Base-by-base conservation (phyloP, 2,888 invertebrate genomes). In the Caenorhabditis uteleia region DNA sequence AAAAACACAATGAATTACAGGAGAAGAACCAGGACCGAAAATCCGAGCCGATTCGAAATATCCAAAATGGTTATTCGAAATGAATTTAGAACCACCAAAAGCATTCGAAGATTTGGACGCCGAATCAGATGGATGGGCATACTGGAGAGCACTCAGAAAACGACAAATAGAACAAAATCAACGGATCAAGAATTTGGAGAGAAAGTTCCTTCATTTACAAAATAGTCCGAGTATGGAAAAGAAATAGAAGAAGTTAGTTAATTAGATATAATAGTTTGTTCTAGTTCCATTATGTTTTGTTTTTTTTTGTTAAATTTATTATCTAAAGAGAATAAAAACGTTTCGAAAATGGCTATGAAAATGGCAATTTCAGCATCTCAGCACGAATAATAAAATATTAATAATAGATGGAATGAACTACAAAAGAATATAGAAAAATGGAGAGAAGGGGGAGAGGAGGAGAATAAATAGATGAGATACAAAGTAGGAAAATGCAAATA, bases 31-130 rank as follows among this genome's bases (percentile, higher is more conserved):
- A 1, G 85, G 86, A 42, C 85, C 85, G 3, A 77, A 81, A 47
- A 75, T 86, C 26, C 82, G 83, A 43, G 78, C 84, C 6, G 84
- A 86, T 65, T 77, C 78, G 18, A 85, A 85, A 58, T 86, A 86
- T 64, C 86, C 86, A 1, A 82, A 83, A 8, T 86, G 86, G 86
- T 55, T 82, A 23, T 82, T 80, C 61, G 58, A 80, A 47, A 39
- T 82, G 64, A 68, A 79, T 49, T 38, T 80, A 20, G 49, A 58
- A 16, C 44, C 68, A 26, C 73, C 77, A 6, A 48, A 56, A 36
- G 34, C 43, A 7, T 60, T 82, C 25, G 82, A 82, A 54, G 81
- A 81, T 21, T 36, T 81, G 58, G 78, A 78, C 38, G 75, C 78
- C 1, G 78, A 80, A 23, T 50, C 47, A 36, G 77, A 78, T 38